These are phyloP conservation scores for Calidris pugnax DNA, from an alignment of 2,113 vertebrate species.

Conservation along the genomic window DNA sequence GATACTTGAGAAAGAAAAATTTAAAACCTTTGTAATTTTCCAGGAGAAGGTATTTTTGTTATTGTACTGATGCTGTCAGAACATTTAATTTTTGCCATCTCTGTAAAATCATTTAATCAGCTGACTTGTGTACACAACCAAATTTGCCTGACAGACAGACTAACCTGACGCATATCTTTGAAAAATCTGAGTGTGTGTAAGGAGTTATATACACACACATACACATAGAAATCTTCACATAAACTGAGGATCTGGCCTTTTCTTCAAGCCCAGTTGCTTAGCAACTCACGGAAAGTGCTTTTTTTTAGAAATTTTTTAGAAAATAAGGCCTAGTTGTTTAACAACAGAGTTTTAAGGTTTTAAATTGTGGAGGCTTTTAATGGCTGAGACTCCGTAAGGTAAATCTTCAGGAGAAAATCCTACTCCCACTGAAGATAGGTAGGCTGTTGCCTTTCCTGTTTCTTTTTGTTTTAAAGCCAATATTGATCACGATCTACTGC, in stretches of 20 bases:
- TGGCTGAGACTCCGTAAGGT: background rate
- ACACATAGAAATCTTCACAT: background rate
- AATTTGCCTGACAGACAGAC: background rate
- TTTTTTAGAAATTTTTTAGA: background rate
- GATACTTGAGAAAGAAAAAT: background rate
- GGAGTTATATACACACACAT: background rate
- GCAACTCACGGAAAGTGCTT: constrained; percentile 5
- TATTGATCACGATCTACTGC: background rate
- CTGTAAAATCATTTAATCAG: background rate
- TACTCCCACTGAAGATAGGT: background rate
- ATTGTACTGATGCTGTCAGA: accelerated
- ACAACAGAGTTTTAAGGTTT: background rate
- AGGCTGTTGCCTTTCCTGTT: background rate
- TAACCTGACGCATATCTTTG: background rate
- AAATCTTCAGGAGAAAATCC: background rate
- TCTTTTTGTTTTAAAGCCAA: background rate
- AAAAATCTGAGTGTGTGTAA: background rate
- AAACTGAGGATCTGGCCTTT: background rate
- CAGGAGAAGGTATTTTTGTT: background rate
- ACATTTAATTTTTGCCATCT: background rate
- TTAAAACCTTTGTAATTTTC: background rate
- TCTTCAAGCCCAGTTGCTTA: constrained; percentile 57
- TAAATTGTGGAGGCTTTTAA: background rate
- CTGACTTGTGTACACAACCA: background rate
- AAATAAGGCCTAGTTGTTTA: constrained; percentile 38